Percentiles rank a stretch among this genome's conserved stretches.
phyloP scores from a whole-genome alignment of 2,888 invertebrate species.

The Ormia ochracea region DNA sequence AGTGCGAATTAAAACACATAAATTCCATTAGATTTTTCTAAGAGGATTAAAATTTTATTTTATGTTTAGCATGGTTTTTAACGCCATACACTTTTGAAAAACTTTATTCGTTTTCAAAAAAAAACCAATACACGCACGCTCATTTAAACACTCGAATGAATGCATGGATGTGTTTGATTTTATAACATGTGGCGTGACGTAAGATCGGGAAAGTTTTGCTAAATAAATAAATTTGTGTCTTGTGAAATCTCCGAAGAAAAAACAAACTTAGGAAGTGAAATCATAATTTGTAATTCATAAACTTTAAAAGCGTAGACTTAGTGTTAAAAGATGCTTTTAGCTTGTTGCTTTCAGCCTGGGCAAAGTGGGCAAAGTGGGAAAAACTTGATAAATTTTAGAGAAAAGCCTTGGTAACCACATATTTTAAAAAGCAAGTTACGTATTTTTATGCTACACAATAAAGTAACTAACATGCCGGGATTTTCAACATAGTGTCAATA shows the following conservation, averaged over 20 bases:
- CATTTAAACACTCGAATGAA: conserved; percentile 17
- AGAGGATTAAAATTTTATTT: conserved; percentile 62
- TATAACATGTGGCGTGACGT: conserved; percentile 46
- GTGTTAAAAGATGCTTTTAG: background rate
- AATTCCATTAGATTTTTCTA: conserved; percentile 62
- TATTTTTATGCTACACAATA: no score
- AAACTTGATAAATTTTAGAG: no score
- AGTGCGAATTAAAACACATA: conserved; percentile 59
- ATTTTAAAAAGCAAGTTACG: no score
- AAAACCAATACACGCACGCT: background rate
- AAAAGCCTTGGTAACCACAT: no score
- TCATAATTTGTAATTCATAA: conserved; percentile 39
- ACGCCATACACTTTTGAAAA: conserved; percentile 42
- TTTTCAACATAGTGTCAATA: no score
- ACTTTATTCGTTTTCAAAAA: conserved; percentile 38
- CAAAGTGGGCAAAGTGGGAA: no score
- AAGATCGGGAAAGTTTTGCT: conserved; percentile 14
- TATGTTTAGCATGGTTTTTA: conserved; percentile 58
- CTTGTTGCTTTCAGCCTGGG: background rate
- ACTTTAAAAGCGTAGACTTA: background rate
- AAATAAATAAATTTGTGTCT: conserved; percentile 24
- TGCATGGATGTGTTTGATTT: conserved; percentile 18
- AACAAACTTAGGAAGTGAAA: conserved; percentile 20
- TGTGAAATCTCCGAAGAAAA: conserved; percentile 1
- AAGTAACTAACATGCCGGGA: no score